Conservation (phyloP, 2,113 vertebrate species). For the Formicarius rufipectus region DNA sequence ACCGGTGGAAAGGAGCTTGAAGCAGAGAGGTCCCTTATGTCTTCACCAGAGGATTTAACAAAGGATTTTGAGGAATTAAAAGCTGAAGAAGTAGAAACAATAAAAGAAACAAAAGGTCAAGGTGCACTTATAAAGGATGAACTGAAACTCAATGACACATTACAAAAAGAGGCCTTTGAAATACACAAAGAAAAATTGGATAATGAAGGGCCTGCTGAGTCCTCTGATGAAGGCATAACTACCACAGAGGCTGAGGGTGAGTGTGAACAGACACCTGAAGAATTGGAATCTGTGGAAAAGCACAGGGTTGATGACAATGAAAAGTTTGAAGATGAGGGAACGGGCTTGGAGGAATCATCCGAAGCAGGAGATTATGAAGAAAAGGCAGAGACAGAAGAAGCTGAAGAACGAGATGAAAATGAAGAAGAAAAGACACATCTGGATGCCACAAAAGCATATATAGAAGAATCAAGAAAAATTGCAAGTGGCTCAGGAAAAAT, state of each 20-base stretch:
- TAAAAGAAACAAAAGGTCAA: conserved; percentile 74
- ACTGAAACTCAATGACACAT: conserved; percentile 62
- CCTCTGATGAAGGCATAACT: conserved; percentile 91
- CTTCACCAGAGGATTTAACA: conserved; percentile 94
- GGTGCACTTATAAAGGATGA: conserved; percentile 68
- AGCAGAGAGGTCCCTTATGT: conserved; percentile 88
- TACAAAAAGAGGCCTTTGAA: conserved; percentile 73
- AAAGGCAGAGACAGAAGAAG: conserved; percentile 90
- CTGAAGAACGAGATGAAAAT: conserved; percentile 81
- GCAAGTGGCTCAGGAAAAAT: conserved; percentile 49
- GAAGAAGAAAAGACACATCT: conserved; percentile 47
- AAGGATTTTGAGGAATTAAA: conserved; percentile 93
- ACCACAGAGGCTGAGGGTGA: conserved; percentile 93
- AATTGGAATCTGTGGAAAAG: conserved; percentile 81
- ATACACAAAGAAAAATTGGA: conserved; percentile 84
- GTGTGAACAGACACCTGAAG: conserved; percentile 86
- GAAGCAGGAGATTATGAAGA: conserved; percentile 91
- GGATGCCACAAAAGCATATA: conserved; percentile 46
- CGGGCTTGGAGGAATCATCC: conserved; percentile 88
- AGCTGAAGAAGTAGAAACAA: conserved; percentile 82
- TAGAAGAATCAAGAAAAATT: not conserved
- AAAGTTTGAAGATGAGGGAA: conserved; percentile 92
- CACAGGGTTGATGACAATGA: conserved; percentile 80
- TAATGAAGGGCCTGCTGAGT: conserved; percentile 78
- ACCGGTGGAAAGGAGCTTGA: conserved; percentile 75